Base-by-base conservation (phyloP, 2,113 vertebrate species). In the Hyla sarda region DNA sequence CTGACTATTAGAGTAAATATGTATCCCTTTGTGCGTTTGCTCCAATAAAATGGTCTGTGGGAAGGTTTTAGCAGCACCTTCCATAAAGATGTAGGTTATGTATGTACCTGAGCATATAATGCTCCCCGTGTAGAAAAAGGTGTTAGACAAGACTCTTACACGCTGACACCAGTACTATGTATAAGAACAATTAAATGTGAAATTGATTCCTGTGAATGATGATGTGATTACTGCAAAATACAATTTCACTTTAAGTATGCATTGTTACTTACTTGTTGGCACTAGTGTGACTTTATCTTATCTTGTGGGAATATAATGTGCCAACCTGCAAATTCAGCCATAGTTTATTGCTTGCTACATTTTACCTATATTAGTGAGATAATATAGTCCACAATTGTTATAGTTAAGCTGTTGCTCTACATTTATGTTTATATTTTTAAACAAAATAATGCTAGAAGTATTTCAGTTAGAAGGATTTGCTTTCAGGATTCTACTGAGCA, bases 151-250 rank as follows among this genome's bases (percentile, higher is more conserved):
- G 28, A 30, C 2, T 65, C 25, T 16, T 32, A 30, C 62, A 65
- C 16, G 3, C 14, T 65, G 25, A 65, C 62, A 65, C 62, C 28
- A 65, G 28, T 3, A 65, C 62, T 30, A 65, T 30, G 30, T 65
- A 30, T 30, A 65, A 65, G 14, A 1, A 11, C 60, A 65, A 65
- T 65, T 65, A 65, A 65, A 65, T 32, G 62, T 69, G 30, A 69
- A 69, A 69, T 69, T 34, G 16, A 69, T 3, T 69, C 65, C 16
- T 69, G 65, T 69, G 65, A 69, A 34, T 21, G 16, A 34, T 69
- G 30, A 69, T 69, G 65, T 34, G 30, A 69, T 69, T 69, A 69
- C 34, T 69, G 65, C 65, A 69, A 69, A 69, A 69, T 69, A 69
- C 19, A 32, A 69, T 34, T 69, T 34, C 65, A 19, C 65, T 34